phyloP scores from a whole-genome alignment of 1,140 invertebrate genomes.

The Ostrea edulis region DNA sequence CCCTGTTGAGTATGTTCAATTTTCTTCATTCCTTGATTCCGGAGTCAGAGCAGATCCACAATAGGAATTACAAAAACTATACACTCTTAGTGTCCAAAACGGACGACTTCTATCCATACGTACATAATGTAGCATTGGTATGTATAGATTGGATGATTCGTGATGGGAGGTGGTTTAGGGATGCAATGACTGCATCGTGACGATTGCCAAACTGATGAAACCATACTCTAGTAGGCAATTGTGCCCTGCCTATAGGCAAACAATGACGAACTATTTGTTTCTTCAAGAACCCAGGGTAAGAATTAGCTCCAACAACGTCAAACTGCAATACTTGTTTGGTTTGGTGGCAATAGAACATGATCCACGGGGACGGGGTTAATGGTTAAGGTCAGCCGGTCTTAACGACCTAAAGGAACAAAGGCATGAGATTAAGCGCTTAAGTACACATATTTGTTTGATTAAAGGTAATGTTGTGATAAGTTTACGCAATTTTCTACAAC shows the following conservation, averaged over 20 bases:
- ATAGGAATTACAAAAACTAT: too few species aligned
- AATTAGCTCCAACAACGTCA: constrained; percentile 32
- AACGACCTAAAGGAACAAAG: constrained; percentile 19
- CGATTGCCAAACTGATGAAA: background rate
- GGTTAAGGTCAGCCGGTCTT: constrained; percentile 4
- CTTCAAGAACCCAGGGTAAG: background rate
- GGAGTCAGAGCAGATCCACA: too few species aligned
- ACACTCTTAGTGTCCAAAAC: too few species aligned
- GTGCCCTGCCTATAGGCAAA: background rate
- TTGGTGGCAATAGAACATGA: constrained; percentile 15
- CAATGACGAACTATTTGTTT: constrained; percentile 18
- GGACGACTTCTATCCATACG: too few species aligned
- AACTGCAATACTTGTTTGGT: constrained; percentile 4
- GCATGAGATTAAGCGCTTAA: constrained; percentile 15
- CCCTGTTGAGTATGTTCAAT: too few species aligned
- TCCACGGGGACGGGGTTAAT: constrained; percentile 1
- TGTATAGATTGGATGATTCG: background rate
- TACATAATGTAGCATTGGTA: background rate
- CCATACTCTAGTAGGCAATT: background rate
- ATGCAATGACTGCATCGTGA: background rate
- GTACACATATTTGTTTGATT: constrained; percentile 39
- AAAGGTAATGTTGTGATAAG: constrained; percentile 37
- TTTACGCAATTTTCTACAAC: constrained; percentile 35
- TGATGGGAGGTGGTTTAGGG: background rate
- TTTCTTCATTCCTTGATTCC: too few species aligned